These are phyloP conservation scores for Macrotis lagotis DNA, from an alignment of 2,113 vertebrate species.

Conservation along the genomic window DNA sequence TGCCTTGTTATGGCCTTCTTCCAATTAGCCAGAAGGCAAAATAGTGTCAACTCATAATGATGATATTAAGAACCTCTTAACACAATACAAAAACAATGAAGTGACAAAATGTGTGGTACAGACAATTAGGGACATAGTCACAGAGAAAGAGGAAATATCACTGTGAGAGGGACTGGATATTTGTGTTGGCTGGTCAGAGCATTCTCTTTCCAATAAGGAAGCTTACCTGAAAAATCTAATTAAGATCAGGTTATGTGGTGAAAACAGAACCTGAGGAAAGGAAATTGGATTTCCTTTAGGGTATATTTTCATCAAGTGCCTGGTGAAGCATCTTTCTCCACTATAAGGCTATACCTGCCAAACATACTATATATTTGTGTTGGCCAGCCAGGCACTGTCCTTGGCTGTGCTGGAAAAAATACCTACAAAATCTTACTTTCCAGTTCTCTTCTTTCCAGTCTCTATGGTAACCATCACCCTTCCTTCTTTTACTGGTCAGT, in stretches of 20 bases:
- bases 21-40: background rate
- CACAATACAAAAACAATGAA: constrained; percentile 46
- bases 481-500: constrained; percentile 50
- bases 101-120: background rate
- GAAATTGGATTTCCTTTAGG: constrained; percentile 75
- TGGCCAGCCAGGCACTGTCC: constrained; percentile 47
- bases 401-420: constrained; percentile 56
- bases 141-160: constrained; percentile 50
- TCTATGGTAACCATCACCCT: constrained; percentile 1
- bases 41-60: background rate
- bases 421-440: constrained; percentile 15
- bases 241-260: constrained; percentile 66
- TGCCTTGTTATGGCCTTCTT: background rate
- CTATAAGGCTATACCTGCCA: constrained; percentile 48
- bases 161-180: constrained; percentile 38
- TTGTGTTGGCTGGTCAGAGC: constrained; percentile 17
- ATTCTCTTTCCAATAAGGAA: constrained; percentile 70
- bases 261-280: constrained; percentile 47
- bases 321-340: constrained; percentile 33
- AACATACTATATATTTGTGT: constrained; percentile 63
- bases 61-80: background rate
- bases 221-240: constrained; percentile 73
- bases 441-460: constrained; percentile 24
- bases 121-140: constrained; percentile 13
- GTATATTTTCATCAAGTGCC: constrained; percentile 56